phyloP scores from a whole-genome alignment of 2,113 vertebrate species.

The Engraulis encrasicolus region DNA sequence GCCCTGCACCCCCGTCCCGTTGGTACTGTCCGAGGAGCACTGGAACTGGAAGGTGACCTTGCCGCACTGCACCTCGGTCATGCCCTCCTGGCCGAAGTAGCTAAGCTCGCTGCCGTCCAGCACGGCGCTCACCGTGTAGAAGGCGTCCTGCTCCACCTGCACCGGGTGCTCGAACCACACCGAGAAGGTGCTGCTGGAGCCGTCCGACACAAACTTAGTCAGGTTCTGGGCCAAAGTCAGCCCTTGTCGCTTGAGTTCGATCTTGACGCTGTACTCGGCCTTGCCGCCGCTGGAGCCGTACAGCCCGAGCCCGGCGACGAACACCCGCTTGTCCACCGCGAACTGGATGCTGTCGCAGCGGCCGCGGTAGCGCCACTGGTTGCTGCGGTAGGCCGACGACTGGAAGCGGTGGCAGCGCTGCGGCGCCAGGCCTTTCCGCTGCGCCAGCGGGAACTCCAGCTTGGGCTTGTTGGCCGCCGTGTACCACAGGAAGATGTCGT shows the following conservation, averaged over 20 bases:
- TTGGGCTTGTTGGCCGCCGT: slow-evolving; percentile 87
- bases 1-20: slow-evolving; percentile 93
- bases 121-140: slow-evolving; percentile 92
- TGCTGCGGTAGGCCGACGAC: slow-evolving; percentile 91
- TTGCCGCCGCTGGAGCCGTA: slow-evolving; percentile 91
- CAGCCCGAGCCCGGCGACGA: slow-evolving; percentile 88
- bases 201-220: slow-evolving; percentile 89
- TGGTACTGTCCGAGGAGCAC: slow-evolving; percentile 96
- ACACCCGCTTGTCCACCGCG: slow-evolving; percentile 90
- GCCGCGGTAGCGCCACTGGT: slow-evolving; percentile 94
- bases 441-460: slow-evolving; percentile 82
- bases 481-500: slow-evolving; percentile 91
- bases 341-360: slow-evolving; percentile 97
- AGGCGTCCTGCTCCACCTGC: slow-evolving; percentile 91
- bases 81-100: slow-evolving; percentile 96
- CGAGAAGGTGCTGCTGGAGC: slow-evolving; percentile 89
- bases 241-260: slow-evolving; percentile 90
- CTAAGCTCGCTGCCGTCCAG: slow-evolving; percentile 92
- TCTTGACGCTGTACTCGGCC: slow-evolving; percentile 89
- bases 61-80: slow-evolving; percentile 94
- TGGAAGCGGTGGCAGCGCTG: slow-evolving; percentile 93
- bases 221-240: slow-evolving; percentile 85
- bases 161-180: slow-evolving; percentile 97
- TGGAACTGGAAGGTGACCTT: slow-evolving; percentile 97
- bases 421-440: slow-evolving; percentile 83